Conservation (phyloP, 2,113 vertebrate species). For the Herpetotheres cachinnans region DNA sequence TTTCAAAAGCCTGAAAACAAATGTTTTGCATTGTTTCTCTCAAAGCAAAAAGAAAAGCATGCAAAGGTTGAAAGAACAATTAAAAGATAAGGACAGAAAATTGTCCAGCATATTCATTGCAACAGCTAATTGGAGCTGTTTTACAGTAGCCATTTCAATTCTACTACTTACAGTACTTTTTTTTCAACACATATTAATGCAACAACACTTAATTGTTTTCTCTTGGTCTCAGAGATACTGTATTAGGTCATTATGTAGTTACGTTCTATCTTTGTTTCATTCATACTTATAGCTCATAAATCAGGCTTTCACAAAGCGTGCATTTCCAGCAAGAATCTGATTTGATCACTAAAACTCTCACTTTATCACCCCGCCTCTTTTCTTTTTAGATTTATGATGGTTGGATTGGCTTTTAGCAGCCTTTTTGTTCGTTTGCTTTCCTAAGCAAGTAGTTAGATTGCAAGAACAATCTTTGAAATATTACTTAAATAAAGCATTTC, state of each 20-base stretch:
- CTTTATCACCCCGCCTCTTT: background rate
- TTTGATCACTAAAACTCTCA: background rate
- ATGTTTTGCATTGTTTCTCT: conserved; percentile 27
- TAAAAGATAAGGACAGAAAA: conserved; percentile 34
- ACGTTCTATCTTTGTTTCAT: background rate
- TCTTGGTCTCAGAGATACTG: background rate
- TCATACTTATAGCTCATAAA: background rate
- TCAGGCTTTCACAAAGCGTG: background rate
- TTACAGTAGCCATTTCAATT: background rate
- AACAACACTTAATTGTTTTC: background rate
- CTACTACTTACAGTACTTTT: background rate
- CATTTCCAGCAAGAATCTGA: background rate
- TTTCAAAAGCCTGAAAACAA: conserved; percentile 24
- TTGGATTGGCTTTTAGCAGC: background rate
- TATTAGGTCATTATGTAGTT: background rate
- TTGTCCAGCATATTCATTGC: background rate
- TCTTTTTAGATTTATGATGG: background rate
- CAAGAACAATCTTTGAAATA: background rate
- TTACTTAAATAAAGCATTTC: background rate
- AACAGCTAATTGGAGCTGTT: background rate
- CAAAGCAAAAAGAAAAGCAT: background rate
- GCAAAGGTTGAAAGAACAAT: conserved; percentile 10
- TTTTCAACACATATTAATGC: background rate
- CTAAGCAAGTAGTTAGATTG: background rate
- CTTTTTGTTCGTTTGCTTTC: background rate